Evolutionary conservation across 1,140 invertebrate genomes (phyloP), one percentile per base, ranked within the genome.

Genomic region (Oedothorax gibbosus): DNA sequence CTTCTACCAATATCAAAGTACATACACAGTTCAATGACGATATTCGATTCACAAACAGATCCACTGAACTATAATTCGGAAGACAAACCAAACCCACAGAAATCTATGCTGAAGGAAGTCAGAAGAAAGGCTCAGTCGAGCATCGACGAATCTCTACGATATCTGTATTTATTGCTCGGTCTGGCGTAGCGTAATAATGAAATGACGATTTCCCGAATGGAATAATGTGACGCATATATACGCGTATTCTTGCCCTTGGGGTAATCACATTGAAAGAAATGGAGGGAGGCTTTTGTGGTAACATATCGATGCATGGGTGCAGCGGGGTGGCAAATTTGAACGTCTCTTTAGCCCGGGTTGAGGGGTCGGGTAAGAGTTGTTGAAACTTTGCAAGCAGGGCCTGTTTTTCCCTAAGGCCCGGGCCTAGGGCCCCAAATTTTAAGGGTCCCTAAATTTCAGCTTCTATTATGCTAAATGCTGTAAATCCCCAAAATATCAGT

Each of bases 231-330:
- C 80, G 18, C 53, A 35, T 35, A 35, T 35, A 35, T 35, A 35
- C 35, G 35, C 35, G 35, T 35, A 35, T 35, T 35, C 35, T 35
- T 71, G 12, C 65, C 35, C 35, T 11, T 53, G 69, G 64, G 80
- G 80, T 82, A 82, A 82, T 82, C 80, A 73, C 80, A 82, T 64
- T 73, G 80, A 82, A 82, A 82, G 80, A 82, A 82, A 82, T 69
- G 69, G 80, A 64, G 73, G 80, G 80, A 68, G 80, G 80, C 73
- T 71, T 82, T 82, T 82, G 80, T 73, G 66, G 68, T 64, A 18
- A 35, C 69, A 81, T 81, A 81, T 81, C 78, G 71, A 81, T 81
- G 51, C 54, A 50, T 53, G 35, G 56, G 20, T 12, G 62, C 69
- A 82, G 20, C 64, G 80, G 57, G 69, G 57, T 82, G 80, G 57